These are phyloP conservation scores for Rhyacophila brunnea DNA, from an alignment of 1,140 invertebrate genomes.

Conservation along the genomic window DNA sequence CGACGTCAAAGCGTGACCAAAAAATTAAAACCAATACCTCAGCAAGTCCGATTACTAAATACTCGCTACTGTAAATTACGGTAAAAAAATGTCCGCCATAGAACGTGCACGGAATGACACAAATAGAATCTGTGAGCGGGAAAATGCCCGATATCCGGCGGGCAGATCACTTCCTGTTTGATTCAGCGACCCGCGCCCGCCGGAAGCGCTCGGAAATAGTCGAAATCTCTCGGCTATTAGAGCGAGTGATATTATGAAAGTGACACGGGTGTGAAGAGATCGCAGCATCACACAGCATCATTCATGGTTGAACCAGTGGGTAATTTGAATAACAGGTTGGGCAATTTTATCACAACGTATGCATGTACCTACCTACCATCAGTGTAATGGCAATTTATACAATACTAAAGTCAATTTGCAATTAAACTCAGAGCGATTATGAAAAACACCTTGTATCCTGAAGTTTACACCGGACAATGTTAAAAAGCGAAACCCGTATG, in stretches of 20 bases:
- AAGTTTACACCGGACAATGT: no score
- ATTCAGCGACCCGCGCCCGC: neutral
- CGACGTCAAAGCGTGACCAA: no score
- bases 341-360: neutral
- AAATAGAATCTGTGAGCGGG: slow-evolving; percentile 10
- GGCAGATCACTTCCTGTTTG: slow-evolving; percentile 21
- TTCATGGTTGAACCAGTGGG: slow-evolving; percentile 13
- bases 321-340: slow-evolving; percentile 21
- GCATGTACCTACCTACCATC: no score
- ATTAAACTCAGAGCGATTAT: no score
- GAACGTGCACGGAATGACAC: slow-evolving; percentile 15
- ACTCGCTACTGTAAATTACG: slow-evolving; percentile 2
- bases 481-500: no score
- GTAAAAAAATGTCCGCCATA: neutral
- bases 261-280: neutral
- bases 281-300: neutral
- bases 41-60: neutral
- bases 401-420: no score
- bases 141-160: slow-evolving; percentile 5
- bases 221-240: neutral
- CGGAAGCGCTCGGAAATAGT: neutral
- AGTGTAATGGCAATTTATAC: no score
- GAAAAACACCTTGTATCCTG: no score
- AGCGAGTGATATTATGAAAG: neutral
- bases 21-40: no score